These are phyloP conservation scores for Oriolus oriolus DNA, from an alignment of 2,113 vertebrate species.

Conservation along the genomic window DNA sequence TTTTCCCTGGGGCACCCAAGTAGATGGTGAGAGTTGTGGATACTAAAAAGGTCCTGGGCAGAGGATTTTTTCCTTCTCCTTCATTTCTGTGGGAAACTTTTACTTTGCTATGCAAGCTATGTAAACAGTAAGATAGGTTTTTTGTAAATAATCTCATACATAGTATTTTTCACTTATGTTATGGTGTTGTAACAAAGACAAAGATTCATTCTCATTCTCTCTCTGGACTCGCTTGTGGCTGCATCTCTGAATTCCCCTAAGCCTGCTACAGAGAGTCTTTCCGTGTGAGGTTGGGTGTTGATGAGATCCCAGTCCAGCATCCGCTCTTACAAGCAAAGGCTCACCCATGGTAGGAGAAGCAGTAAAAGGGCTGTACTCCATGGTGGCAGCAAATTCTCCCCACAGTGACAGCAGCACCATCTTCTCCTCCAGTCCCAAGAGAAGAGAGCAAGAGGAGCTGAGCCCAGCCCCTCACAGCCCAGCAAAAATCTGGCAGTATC, in stretches of 20 bases:
- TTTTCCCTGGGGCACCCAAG: neutral
- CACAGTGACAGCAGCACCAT: neutral
- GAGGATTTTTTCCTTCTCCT: too few relatives aligned
- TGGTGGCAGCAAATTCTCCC: neutral
- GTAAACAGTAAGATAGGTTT: too few relatives aligned
- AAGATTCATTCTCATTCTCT: too few relatives aligned
- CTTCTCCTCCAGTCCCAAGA: neutral
- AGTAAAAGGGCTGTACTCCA: neutral
- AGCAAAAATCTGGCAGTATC: neutral
- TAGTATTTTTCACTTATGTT: too few relatives aligned
- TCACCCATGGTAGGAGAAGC: neutral
- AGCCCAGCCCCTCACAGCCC: neutral
- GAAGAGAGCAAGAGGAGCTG: neutral
- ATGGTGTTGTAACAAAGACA: too few relatives aligned
- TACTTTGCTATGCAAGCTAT: too few relatives aligned
- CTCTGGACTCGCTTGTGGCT: too few relatives aligned
- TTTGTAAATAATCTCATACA: too few relatives aligned
- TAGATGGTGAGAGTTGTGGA: neutral
- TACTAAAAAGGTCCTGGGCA: too few relatives aligned
- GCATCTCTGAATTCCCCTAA: too few relatives aligned
- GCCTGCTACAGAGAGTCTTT: too few relatives aligned
- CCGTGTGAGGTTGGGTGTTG: neutral
- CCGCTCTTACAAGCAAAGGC: neutral
- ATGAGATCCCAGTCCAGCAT: neutral
- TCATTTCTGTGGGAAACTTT: too few relatives aligned